A percentile compares a stretch with the other conserved stretches of the same genome.
Evolutionary conservation across 2,113 vertebrate genomes (phyloP).

Genomic region (Phrynocephalus versicolor): DNA sequence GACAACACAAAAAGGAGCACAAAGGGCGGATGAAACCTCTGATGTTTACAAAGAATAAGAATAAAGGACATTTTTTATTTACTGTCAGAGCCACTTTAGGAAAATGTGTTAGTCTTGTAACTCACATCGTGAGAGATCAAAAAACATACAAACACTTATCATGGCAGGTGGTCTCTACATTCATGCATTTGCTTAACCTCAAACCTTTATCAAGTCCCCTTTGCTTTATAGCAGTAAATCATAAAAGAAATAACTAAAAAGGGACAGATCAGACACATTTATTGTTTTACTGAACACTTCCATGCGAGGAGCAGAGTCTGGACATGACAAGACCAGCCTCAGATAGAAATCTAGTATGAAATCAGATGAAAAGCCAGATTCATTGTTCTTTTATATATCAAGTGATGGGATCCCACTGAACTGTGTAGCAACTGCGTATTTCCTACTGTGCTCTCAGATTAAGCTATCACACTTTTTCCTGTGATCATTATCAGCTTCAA

Average conservation of each 20-base stretch:
- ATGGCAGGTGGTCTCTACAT: conserved; percentile 59
- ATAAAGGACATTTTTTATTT: conserved; percentile 56
- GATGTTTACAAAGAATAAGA: conserved; percentile 17
- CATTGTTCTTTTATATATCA: conserved; percentile 75
- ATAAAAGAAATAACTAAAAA: conserved; percentile 73
- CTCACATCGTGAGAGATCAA: conserved; percentile 56
- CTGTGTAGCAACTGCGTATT: conserved; percentile 72
- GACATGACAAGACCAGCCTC: conserved; percentile 75
- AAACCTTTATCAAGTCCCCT: conserved; percentile 65
- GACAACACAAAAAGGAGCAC: not conserved
- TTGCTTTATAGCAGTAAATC: conserved; percentile 72
- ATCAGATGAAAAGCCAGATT: conserved; percentile 77
- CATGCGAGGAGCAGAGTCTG: conserved; percentile 65
- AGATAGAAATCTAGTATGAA: conserved; percentile 72
- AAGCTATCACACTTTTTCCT: conserved; percentile 58
- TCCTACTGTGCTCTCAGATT: conserved; percentile 66
- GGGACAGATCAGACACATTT: conserved; percentile 72
- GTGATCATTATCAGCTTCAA: conserved; percentile 64
- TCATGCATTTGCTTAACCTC: conserved; percentile 61
- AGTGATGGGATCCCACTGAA: conserved; percentile 76
- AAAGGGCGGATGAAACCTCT: not conserved
- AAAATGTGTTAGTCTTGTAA: conserved; percentile 54
- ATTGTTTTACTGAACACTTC: conserved; percentile 74
- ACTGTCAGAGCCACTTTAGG: conserved; percentile 46
- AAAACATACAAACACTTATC: conserved; percentile 64